Base-by-base conservation (phyloP, 1,140 invertebrate genomes). In the Pachypsylla venusta region DNA sequence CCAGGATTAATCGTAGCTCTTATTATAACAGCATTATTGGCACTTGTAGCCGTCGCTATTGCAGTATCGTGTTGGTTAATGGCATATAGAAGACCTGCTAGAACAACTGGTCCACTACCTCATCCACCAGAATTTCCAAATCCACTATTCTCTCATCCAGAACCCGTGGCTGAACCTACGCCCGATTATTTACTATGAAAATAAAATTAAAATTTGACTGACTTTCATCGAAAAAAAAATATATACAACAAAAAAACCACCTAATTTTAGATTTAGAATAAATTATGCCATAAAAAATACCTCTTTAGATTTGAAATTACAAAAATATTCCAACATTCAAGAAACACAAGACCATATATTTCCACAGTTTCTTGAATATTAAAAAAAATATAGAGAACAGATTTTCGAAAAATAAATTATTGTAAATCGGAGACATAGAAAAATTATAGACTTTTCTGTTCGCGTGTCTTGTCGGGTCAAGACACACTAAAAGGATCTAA, bases 61-160 rank as follows among this genome's bases (percentile, higher is more conserved):
- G 90, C 90, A 48, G 90, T 94, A 22, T 93, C 89, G 35, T 94
- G 91, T 71, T 95, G 90, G 90, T 76, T 94, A 53, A 89, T 94
- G 80, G 91, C 91, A 60, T 93, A 93, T 74, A 75, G 90, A 65
- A 80, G 89, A 62, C 80, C 86, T 66, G 86, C 88, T 54, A 88
- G 89, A 67, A 80, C 83, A 54, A 79, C 85, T 59, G 90, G 89
- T 54, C 91, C 90, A 60, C 77, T 95, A 67, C 90, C 90, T 63
- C 91, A 95, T 77, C 91, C 91, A 56, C 85, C 89, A 62, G 89
- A 94, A 73, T 93, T 95, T 75, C 91, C 91, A 56, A 94, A 95
- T 70, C 90, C 91, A 56, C 76, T 95, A 64, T 93, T 93, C 73
- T 88, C 89, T 67, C 89, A 88, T 66, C 84, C 79, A 66, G 81